Base-by-base conservation (phyloP, 2,888 invertebrate species). In the Sussaba pulchella region DNA sequence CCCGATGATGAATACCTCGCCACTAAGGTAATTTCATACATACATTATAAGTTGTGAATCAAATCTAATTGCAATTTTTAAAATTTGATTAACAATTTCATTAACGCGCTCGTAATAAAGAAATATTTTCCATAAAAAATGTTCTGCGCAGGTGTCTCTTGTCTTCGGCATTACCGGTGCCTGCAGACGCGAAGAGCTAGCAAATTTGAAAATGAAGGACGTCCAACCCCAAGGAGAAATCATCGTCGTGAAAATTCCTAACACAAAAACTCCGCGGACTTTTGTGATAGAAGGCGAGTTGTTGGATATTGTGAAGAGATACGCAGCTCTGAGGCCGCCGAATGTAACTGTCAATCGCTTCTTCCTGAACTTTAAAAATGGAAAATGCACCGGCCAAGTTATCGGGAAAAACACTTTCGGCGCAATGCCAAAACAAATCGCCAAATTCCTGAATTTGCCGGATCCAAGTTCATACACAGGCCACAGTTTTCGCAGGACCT, bases 381-480 rank as follows among this genome's bases (percentile, higher is more conserved):
- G 84, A 10, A 84, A 71, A 73, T 86, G 82, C 45, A 79, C 74
- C 1, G 31, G 43, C 2, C 82, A 82, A 45, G 63, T 71, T 2
- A 81, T 85, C 19, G 85, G 84, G 0, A 76, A 69, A 3, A 78
- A 86, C 31, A 84, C 63, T 6, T 76, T 86, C 31, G 78, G 81
- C 10, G 59, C 50, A 4, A 83, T 85, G 75, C 82, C 84, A n/a
- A 83, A 77, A 70, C 12, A 70, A 43, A 83, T 86, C 24, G 84
- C 86, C 9, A 9, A 12, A 9, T 86, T 64, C 36, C 66, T 83
- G 17, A 77, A 84, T 10, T 77, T 85, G 39, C 61, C 78, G 14
- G 36, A 83, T 24, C 31, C 80, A 87, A 88, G 89, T 83, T 87
- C 87, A 86, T 92, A 92, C 86, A 85, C 88, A 82, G 89, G 89